Conservation (phyloP, 53 echinoderm and acorn worm genomes). For the Holothuria leucospilota region DNA sequence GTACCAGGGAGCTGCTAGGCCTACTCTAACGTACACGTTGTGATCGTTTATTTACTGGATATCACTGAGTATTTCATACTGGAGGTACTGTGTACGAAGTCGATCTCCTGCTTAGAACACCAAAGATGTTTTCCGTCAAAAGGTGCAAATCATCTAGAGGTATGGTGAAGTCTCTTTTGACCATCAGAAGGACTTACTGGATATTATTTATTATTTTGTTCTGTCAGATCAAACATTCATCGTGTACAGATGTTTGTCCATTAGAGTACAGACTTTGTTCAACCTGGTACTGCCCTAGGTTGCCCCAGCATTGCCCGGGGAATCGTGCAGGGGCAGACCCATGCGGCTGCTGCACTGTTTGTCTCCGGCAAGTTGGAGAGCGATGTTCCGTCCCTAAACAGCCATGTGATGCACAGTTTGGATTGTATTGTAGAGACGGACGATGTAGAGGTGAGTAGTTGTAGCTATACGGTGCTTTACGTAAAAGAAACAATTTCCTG, state of each 20-base stretch:
- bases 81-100: no score
- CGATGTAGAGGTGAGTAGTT: conserved; percentile 82
- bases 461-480: no score
- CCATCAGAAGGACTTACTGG: not conserved
- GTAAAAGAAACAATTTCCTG: no score
- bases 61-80: no score
- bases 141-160: no score
- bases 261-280: conserved; percentile 66
- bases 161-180: no score
- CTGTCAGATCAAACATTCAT: not conserved
- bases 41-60: no score
- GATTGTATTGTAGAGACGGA: conserved; percentile 72
- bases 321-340: conserved; percentile 70
- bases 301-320: conserved; percentile 76
- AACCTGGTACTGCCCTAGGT: conserved; percentile 78
- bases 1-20: no score
- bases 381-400: conserved; percentile 73
- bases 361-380: conserved; percentile 85
- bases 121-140: no score
- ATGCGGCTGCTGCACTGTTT: conserved; percentile 87
- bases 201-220: not conserved
- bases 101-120: no score
- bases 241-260: conserved; percentile 69
- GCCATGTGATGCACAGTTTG: conserved; percentile 85
- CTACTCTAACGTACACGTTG: no score